Percentiles rank a stretch among this genome's conserved stretches.
These are phyloP conservation scores for Paratrypauchen microcephalus DNA, from an alignment of 2,797 vertebrate genomes.

Conservation along the genomic window DNA sequence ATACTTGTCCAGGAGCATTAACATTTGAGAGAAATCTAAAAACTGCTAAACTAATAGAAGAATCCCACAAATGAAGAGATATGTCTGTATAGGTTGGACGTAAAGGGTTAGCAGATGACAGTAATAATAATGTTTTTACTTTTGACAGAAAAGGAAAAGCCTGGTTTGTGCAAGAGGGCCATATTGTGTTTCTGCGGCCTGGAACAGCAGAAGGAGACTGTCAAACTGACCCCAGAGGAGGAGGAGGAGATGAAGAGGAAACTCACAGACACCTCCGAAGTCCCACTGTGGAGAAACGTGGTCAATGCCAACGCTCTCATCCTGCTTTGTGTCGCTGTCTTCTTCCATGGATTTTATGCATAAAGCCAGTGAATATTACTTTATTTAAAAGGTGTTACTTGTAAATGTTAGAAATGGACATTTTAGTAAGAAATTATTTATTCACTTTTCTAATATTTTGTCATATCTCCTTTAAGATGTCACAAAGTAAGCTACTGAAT, in stretches of 20 bases:
- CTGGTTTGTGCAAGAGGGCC: constrained; percentile 70
- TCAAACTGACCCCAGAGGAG: constrained; percentile 84
- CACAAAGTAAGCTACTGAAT: no score
- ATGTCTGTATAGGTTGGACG: neutral
- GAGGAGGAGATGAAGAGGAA: constrained; percentile 80
- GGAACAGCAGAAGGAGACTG: constrained; percentile 73
- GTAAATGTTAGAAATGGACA: constrained; percentile 11
- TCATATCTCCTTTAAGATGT: neutral
- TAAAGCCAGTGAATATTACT: constrained; percentile 55
- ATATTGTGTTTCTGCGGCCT: constrained; percentile 90
- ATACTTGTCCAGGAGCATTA: constrained; percentile 9
- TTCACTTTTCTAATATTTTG: neutral
- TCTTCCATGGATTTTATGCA: constrained; percentile 90
- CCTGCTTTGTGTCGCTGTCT: constrained; percentile 86
- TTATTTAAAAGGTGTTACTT: constrained; percentile 30
- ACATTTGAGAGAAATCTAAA: neutral
- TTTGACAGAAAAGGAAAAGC: constrained; percentile 62
- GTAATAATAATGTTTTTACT: neutral
- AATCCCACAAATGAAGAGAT: no score
- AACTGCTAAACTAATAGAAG: no score
- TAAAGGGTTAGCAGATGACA: no score
- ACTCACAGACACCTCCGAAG: constrained; percentile 86
- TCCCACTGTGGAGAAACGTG: constrained; percentile 85
- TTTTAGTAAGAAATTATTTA: neutral
- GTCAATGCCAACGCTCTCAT: constrained; percentile 86